Percentiles rank a stretch among this genome's conserved stretches.
These are phyloP conservation scores for Lutraria rhynchaena DNA, from an alignment of 1,140 invertebrate species.

Conservation along the genomic window DNA sequence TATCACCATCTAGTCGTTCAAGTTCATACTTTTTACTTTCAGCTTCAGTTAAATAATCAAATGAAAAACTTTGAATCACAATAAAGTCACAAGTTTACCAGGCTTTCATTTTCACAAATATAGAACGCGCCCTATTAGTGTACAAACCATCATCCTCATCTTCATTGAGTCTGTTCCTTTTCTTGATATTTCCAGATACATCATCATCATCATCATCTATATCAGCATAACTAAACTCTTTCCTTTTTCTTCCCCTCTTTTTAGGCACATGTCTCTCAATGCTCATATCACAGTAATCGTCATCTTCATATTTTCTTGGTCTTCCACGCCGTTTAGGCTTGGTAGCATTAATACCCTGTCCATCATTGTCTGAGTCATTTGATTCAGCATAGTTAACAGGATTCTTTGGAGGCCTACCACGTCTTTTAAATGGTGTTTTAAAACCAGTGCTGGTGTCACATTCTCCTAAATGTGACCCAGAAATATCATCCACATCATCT, in stretches of 20 bases:
- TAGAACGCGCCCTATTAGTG: too few relatives aligned
- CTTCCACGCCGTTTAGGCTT: not conserved
- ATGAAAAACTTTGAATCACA: too few relatives aligned
- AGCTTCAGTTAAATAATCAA: too few relatives aligned
- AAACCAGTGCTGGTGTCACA: not conserved
- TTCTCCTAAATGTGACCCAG: not conserved
- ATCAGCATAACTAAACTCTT: constrained; percentile 9
- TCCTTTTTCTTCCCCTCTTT: not conserved
- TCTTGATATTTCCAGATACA: too few relatives aligned
- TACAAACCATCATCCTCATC: too few relatives aligned
- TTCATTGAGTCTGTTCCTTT: too few relatives aligned
- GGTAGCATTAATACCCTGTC: not conserved
- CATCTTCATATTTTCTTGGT: not conserved
- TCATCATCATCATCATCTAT: constrained; percentile 15
- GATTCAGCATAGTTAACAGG: not conserved
- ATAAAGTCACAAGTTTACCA: too few relatives aligned
- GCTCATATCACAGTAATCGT: not conserved
- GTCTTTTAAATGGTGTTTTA: constrained; percentile 4
- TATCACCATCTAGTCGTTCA: too few relatives aligned
- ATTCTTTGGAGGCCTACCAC: constrained; percentile 16
- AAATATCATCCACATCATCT: not conserved
- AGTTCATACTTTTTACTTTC: too few relatives aligned
- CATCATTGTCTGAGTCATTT: not conserved
- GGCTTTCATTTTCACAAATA: too few relatives aligned
- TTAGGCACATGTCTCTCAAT: not conserved